A percentile compares a stretch with the other conserved stretches of the same genome.
Evolutionary conservation across 2,113 vertebrate genomes (phyloP).

Genomic region (Eretmochelys imbricata): DNA sequence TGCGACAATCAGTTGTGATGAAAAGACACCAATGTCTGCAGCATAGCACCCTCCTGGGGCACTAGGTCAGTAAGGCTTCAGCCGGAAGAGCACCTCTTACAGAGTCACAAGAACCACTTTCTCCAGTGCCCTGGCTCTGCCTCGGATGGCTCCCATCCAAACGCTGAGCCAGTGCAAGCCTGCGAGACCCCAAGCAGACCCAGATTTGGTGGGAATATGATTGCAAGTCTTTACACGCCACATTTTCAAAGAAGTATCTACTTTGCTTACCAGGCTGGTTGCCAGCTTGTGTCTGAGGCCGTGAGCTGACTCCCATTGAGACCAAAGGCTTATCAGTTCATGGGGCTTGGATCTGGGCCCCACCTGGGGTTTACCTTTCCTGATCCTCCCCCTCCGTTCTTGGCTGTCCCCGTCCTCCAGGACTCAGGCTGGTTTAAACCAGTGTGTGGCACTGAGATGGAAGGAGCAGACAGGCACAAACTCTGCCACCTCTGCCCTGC

Average conservation of each 20-base stretch:
- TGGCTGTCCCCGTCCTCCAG: background rate
- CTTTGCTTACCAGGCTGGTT: background rate
- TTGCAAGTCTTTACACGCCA: background rate
- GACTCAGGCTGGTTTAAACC: background rate
- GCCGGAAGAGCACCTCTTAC: background rate
- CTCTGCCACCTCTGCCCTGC: background rate
- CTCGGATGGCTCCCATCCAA: background rate
- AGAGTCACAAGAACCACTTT: background rate
- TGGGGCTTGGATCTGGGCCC: background rate
- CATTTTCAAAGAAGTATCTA: background rate
- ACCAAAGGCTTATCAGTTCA: fast-evolving
- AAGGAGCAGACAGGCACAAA: background rate
- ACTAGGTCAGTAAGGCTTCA: background rate
- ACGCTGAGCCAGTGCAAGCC: background rate
- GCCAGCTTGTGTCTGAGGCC: background rate
- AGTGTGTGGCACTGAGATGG: background rate
- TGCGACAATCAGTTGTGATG: background rate
- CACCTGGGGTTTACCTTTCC: background rate
- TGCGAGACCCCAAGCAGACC: background rate
- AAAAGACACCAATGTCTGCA: background rate
- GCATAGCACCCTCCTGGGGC: background rate
- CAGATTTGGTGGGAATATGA: background rate
- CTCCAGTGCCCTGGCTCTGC: background rate
- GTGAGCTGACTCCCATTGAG: background rate
- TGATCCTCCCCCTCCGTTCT: fast-evolving